These are phyloP conservation scores for Euplexia lucipara DNA, from an alignment of 2,888 invertebrate genomes.

Conservation along the genomic window DNA sequence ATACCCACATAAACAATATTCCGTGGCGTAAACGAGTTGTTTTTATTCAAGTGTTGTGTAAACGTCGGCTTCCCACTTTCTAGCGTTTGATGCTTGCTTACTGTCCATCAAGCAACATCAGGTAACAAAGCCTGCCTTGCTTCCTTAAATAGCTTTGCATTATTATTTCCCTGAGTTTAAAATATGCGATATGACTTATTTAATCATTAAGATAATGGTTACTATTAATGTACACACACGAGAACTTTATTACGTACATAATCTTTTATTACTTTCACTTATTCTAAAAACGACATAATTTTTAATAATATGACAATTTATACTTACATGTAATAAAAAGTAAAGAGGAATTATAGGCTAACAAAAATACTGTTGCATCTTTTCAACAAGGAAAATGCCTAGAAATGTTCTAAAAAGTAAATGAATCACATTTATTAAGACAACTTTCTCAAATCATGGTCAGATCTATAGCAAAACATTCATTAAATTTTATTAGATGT, in stretches of 20 bases:
- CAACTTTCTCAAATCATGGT: background rate
- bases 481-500: background rate
- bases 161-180: background rate
- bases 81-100: slow-evolving; percentile 55
- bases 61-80: slow-evolving; percentile 72
- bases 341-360: no score
- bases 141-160: slow-evolving; percentile 42
- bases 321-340: background rate
- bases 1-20: slow-evolving; percentile 51
- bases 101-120: slow-evolving; percentile 55
- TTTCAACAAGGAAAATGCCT: background rate
- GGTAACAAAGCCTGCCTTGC: slow-evolving; percentile 47
- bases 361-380: no score
- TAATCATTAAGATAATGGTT: no score
- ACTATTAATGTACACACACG: no score
- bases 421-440: no score
- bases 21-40: slow-evolving; percentile 34
- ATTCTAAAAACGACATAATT: no score
- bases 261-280: no score
- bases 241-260: no score
- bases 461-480: no score
- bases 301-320: no score
- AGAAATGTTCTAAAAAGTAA: no score
- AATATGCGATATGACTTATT: background rate
- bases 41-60: slow-evolving; percentile 68